These are phyloP conservation scores for Philypnodon macrostomus DNA, from an alignment of 2,797 vertebrate genomes.

Conservation along the genomic window DNA sequence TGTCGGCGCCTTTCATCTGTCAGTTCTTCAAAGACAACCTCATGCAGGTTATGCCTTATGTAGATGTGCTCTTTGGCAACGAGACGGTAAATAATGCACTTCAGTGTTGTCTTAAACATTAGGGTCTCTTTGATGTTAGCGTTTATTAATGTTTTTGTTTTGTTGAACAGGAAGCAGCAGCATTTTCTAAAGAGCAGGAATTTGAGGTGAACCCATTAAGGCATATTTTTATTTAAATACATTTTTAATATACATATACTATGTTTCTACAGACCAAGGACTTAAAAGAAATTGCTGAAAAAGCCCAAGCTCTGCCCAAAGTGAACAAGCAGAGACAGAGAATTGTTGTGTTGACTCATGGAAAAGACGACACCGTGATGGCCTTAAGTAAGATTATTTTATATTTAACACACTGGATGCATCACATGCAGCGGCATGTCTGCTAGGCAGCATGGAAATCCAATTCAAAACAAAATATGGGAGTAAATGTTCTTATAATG, in stretches of 20 bases:
- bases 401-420: too few relatives aligned
- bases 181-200: constrained; percentile 91
- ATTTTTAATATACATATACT: constrained; percentile 9
- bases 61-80: constrained; percentile 95
- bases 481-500: too few relatives aligned
- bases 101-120: not conserved
- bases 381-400: constrained; percentile 79
- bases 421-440: too few relatives aligned
- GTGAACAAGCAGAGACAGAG: constrained; percentile 86
- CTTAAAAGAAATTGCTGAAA: constrained; percentile 89
- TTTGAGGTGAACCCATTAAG: constrained; percentile 86
- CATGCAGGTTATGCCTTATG: constrained; percentile 94
- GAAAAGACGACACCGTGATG: constrained; percentile 86
- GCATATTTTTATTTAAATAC: not conserved
- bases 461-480: too few relatives aligned
- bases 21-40: constrained; percentile 93
- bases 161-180: constrained; percentile 86
- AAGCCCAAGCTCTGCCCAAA: constrained; percentile 89
- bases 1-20: constrained; percentile 96
- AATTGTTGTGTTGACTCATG: constrained; percentile 91
- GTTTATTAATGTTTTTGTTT: constrained; percentile 11
- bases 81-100: constrained; percentile 86
- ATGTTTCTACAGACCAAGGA: constrained; percentile 82
- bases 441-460: too few relatives aligned
- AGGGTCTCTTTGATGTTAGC: not conserved